phyloP scores from a whole-genome alignment of 2,888 invertebrate genomes.

The Drosophila gaucha region DNA sequence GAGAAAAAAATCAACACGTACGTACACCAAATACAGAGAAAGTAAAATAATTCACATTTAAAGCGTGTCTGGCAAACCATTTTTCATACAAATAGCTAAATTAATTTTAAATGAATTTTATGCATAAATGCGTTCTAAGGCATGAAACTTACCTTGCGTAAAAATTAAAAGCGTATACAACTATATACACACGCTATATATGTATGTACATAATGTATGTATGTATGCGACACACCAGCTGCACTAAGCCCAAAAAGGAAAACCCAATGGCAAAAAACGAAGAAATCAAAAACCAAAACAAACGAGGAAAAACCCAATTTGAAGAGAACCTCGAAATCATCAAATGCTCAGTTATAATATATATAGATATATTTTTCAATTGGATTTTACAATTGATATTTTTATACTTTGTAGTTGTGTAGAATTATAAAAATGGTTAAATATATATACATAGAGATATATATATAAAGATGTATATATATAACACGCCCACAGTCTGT shows the following conservation, averaged over 20 bases:
- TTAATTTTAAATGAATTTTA: constrained; percentile 26
- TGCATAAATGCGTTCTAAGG: constrained; percentile 45
- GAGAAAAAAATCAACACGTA: constrained; percentile 1
- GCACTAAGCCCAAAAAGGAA: constrained; percentile 35
- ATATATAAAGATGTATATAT: constrained; percentile 17
- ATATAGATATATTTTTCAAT: constrained; percentile 42
- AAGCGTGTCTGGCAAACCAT: constrained; percentile 16
- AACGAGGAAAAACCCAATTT: constrained; percentile 12
- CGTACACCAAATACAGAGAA: not conserved
- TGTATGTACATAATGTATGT: constrained; percentile 27
- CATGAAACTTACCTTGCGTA: constrained; percentile 58
- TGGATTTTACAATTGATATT: constrained; percentile 46
- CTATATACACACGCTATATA: constrained; percentile 34
- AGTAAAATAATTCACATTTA: constrained; percentile 8
- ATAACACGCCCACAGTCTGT: constrained; percentile 36
- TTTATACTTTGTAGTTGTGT: constrained; percentile 29
- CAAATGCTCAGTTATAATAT: constrained; percentile 27
- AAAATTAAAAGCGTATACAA: constrained; percentile 58
- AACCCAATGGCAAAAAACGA: not conserved
- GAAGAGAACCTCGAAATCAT: constrained; percentile 28
- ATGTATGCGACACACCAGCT: constrained; percentile 41
- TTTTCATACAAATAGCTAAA: constrained; percentile 27
- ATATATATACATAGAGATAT: constrained; percentile 25
- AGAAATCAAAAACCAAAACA: not conserved
- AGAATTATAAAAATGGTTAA: constrained; percentile 50